Percentiles rank a stretch among this genome's conserved stretches.
Conservation (phyloP, 1,140 invertebrate genomes). For the Papilio helenus region DNA sequence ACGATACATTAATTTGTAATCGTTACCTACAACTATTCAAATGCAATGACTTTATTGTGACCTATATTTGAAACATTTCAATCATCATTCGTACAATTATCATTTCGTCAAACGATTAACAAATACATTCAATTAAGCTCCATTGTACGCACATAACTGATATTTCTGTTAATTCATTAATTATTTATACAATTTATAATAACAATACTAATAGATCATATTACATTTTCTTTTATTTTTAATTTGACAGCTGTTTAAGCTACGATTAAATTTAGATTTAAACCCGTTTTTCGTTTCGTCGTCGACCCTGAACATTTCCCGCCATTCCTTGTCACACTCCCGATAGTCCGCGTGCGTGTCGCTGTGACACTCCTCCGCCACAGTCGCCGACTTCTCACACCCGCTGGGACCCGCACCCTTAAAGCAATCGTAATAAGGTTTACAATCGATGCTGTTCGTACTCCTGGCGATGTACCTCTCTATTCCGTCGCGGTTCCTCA, state of each 20-base stretch:
- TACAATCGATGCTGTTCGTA: constrained; percentile 72
- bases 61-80: background rate
- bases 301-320: constrained; percentile 54
- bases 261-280: constrained; percentile 76
- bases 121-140: constrained; percentile 23
- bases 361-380: constrained; percentile 65
- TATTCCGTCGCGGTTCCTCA: constrained; percentile 60
- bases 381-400: constrained; percentile 44
- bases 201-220: constrained; percentile 50
- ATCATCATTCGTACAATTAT: background rate
- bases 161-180: constrained; percentile 2
- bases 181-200: background rate
- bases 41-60: background rate
- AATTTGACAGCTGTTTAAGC: constrained; percentile 74
- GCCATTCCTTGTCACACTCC: constrained; percentile 57
- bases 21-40: background rate
- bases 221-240: constrained; percentile 69
- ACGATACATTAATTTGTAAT: background rate
- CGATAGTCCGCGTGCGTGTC: constrained; percentile 70
- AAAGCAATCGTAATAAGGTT: constrained; percentile 76
- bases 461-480: constrained; percentile 67
- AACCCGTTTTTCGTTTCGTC: constrained; percentile 69
- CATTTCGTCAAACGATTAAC: constrained; percentile 3
- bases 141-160: background rate
- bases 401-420: constrained; percentile 56